Percentiles rank a stretch among this genome's conserved stretches.
Evolutionary conservation across 2,113 vertebrate species (phyloP).

Genomic region (Amblyopsis rosae): DNA sequence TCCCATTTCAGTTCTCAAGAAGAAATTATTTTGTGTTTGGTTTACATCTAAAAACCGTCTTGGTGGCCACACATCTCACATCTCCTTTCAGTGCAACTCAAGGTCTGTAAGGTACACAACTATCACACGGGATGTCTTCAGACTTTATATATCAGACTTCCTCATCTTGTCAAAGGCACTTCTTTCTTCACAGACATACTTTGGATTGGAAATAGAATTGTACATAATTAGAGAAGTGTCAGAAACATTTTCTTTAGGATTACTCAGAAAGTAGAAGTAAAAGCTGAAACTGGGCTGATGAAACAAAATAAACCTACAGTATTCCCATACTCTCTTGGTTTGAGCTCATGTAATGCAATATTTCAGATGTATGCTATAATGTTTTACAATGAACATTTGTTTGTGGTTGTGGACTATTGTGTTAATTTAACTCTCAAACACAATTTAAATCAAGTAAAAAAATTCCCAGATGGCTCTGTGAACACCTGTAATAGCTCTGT

Average conservation of each 20-base stretch:
- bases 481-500: conserved; percentile 21
- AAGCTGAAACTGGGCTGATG: not conserved
- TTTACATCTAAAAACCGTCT: conserved; percentile 20
- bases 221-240: too few relatives aligned
- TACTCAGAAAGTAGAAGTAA: too few relatives aligned
- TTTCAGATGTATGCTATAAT: not conserved
- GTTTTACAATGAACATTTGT: not conserved
- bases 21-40: conserved; percentile 26
- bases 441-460: conserved; percentile 16
- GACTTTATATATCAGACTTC: not conserved
- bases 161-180: not conserved
- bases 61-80: conserved; percentile 33
- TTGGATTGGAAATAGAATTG: too few relatives aligned
- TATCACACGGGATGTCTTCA: not conserved
- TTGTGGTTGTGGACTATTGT: not conserved
- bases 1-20: conserved; percentile 51
- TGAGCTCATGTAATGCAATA: not conserved
- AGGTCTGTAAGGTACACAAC: not conserved
- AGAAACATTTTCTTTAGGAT: too few relatives aligned
- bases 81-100: conserved; percentile 44
- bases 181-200: not conserved
- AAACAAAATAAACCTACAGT: not conserved
- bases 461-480: conserved; percentile 32
- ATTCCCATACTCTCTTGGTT: not conserved
- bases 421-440: not conserved